Evolutionary conservation across 2,888 invertebrate genomes (phyloP).

Genomic region (Carabus problematicus): DNA sequence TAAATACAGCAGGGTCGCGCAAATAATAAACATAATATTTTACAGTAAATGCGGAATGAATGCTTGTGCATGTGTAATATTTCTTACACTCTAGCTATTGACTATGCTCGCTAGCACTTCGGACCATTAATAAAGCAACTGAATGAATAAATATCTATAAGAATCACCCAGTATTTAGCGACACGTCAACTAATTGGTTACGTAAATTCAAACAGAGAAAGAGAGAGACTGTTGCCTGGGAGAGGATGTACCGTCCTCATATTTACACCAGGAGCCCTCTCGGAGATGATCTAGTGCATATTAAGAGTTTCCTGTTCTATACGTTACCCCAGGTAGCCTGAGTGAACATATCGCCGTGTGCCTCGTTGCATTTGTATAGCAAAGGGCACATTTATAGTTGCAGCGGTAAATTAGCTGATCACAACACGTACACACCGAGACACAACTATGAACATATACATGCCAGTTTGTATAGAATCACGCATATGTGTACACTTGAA

Average conservation of each 20-base stretch:
- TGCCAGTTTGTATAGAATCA: not conserved
- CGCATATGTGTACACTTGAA: too few species aligned
- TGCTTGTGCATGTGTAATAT: slow-evolving; percentile 8
- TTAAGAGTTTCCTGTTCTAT: slow-evolving; percentile 30
- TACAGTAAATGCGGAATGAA: slow-evolving; percentile 12
- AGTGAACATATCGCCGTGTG: slow-evolving; percentile 13
- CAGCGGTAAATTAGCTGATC: slow-evolving; percentile 33
- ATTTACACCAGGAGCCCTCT: slow-evolving; percentile 13
- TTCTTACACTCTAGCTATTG: slow-evolving; percentile 19
- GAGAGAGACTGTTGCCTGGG: too few species aligned
- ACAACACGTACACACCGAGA: not conserved
- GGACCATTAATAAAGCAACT: slow-evolving; percentile 25
- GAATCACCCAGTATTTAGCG: slow-evolving; percentile 29
- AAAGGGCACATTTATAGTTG: slow-evolving; percentile 28
- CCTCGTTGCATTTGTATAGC: slow-evolving; percentile 7
- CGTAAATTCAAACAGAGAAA: slow-evolving; percentile 20
- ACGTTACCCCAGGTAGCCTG: slow-evolving; percentile 24
- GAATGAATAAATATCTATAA: slow-evolving; percentile 32
- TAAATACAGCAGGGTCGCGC: not conserved
- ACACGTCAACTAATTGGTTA: slow-evolving; percentile 33
- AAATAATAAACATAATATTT: slow-evolving; percentile 16
- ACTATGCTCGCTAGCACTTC: slow-evolving; percentile 13
- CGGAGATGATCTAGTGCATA: slow-evolving; percentile 35
- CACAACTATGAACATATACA: not conserved
- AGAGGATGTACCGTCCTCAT: not conserved